Percentiles rank a stretch among this genome's conserved stretches.
These are phyloP conservation scores for Harlomillsia oculata DNA, from an alignment of 1,140 invertebrate species.

Conservation along the genomic window DNA sequence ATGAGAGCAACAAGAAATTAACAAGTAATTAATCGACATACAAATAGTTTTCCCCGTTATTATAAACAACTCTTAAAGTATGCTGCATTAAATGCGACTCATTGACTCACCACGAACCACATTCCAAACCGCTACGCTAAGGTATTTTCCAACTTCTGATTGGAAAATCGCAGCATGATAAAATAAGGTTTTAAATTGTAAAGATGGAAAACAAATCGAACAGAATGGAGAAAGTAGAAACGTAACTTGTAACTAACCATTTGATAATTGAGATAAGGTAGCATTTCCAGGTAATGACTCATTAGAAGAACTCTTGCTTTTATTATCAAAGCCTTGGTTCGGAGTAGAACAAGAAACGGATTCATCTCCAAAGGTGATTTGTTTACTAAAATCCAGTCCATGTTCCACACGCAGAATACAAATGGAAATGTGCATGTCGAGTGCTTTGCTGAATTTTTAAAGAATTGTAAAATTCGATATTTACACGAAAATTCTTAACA, in stretches of 20 bases:
- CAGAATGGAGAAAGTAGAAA: too few relatives aligned
- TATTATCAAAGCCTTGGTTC: slow-evolving; percentile 1
- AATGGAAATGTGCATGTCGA: slow-evolving; percentile 84
- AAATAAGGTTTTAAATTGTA: slow-evolving; percentile 3
- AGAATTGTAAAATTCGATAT: too few relatives aligned
- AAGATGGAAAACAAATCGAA: too few relatives aligned
- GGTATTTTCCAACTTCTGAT: slow-evolving; percentile 36
- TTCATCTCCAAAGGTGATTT: slow-evolving; percentile 31
- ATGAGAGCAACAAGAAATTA: too few relatives aligned
- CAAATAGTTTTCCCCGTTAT: too few relatives aligned
- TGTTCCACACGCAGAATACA: slow-evolving; percentile 72
- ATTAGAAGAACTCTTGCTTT: slow-evolving; percentile 32
- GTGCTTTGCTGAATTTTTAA: slow-evolving; percentile 81
- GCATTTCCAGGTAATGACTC: slow-evolving; percentile 46
- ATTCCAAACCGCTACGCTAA: slow-evolving; percentile 36
- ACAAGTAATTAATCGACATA: too few relatives aligned
- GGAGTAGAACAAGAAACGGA: slow-evolving; percentile 1
- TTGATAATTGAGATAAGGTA: slow-evolving; percentile 55
- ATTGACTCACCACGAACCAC: slow-evolving; percentile 33
- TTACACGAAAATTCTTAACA: too few relatives aligned
- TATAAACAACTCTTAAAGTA: too few relatives aligned
- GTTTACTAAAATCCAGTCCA: slow-evolving; percentile 56
- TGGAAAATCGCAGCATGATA: not conserved
- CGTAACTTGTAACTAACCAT: slow-evolving; percentile 44
- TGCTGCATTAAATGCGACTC: too few relatives aligned